Evolutionary conservation across 2,888 invertebrate species (phyloP).

Genomic region (Schizotus pectinicornis): DNA sequence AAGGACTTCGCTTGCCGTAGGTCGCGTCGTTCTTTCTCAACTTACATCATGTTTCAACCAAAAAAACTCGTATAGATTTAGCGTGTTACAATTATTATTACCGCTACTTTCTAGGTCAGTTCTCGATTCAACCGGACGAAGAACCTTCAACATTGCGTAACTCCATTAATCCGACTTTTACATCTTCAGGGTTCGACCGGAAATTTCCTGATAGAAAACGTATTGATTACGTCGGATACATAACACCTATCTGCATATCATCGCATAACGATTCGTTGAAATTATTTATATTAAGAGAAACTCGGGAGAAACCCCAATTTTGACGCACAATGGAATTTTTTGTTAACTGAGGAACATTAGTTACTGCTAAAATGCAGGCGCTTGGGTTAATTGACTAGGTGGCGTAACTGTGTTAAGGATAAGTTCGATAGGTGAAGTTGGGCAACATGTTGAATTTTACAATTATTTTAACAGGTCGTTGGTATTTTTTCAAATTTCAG

Average conservation of each 20-base stretch:
- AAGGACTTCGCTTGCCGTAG: too few species aligned
- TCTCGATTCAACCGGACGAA: constrained; percentile 1
- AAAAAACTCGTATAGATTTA: too few species aligned
- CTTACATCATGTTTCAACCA: too few species aligned
- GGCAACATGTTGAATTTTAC: constrained; percentile 2
- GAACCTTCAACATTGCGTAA: constrained; percentile 13
- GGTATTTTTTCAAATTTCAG: not conserved
- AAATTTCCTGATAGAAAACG: constrained; percentile 22
- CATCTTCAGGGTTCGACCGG: constrained; percentile 8
- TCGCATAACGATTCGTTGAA: not conserved
- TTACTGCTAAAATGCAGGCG: constrained; percentile 3
- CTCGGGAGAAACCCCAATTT: constrained; percentile 4
- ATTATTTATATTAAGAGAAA: too few species aligned
- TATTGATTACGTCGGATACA: constrained; percentile 21
- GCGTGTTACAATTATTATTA: not conserved
- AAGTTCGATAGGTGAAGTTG: constrained; percentile 26
- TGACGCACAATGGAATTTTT: not conserved
- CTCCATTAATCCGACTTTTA: constrained; percentile 3
- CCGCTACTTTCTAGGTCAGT: not conserved
- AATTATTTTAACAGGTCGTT: constrained; percentile 6
- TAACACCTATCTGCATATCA: not conserved
- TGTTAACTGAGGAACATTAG: not conserved
- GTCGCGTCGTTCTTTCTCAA: too few species aligned
- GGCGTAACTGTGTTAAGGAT: constrained; percentile 31
- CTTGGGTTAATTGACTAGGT: constrained; percentile 11